These are phyloP conservation scores for Aethina tumida DNA, from an alignment of 1,140 invertebrate genomes.

Conservation along the genomic window DNA sequence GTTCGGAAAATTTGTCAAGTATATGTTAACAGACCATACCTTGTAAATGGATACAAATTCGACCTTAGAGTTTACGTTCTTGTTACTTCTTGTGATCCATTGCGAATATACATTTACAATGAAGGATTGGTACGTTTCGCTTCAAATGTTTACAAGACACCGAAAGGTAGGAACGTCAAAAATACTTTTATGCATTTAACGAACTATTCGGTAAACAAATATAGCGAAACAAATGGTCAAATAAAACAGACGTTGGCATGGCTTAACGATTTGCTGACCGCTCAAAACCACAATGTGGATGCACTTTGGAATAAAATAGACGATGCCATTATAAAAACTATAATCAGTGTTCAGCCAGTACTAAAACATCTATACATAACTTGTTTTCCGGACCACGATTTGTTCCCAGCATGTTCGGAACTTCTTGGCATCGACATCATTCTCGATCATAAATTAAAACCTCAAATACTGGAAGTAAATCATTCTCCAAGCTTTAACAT, in stretches of 20 bases:
- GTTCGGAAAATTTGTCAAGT: conserved; percentile 79
- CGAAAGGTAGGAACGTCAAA: conserved; percentile 62
- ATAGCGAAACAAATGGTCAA: conserved; percentile 69
- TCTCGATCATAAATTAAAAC: conserved; percentile 74
- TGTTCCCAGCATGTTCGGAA: conserved; percentile 80
- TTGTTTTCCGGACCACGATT: conserved; percentile 77
- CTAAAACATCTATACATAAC: conserved; percentile 81
- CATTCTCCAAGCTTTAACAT: conserved; percentile 88
- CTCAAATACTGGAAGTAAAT: conserved; percentile 80
- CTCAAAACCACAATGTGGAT: conserved; percentile 60
- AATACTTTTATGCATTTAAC: conserved; percentile 96
- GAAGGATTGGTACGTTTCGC: conserved; percentile 90
- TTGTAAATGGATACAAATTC: conserved; percentile 97
- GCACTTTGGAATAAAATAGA: conserved; percentile 75
- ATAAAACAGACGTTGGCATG: conserved; percentile 80
- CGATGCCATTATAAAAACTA: conserved; percentile 82
- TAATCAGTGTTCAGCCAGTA: conserved; percentile 73
- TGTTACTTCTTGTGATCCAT: conserved; percentile 88
- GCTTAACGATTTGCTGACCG: conserved; percentile 61
- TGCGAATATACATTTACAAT: conserved; percentile 88
- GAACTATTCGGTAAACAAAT: conserved; percentile 94
- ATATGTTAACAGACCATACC: conserved; percentile 63
- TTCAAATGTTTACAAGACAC: conserved; percentile 72
- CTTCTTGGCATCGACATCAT: conserved; percentile 82
- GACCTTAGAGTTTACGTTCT: conserved; percentile 92